Conservation (phyloP, 2,888 invertebrate species). For the Prosapia bicincta region DNA sequence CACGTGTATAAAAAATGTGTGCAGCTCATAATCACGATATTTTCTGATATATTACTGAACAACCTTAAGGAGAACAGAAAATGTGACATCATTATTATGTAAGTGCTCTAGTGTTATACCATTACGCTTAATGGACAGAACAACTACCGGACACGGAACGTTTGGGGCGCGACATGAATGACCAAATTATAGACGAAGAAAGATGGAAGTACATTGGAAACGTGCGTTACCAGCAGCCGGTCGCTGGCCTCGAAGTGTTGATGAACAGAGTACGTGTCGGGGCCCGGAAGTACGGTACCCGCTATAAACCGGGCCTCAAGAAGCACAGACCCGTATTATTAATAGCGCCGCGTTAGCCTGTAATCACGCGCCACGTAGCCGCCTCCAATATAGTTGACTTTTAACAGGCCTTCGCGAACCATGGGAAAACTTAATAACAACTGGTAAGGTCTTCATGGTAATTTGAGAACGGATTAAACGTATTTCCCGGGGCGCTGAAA, state of each 20-base stretch:
- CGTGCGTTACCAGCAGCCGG: not conserved
- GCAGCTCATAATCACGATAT: too few species aligned
- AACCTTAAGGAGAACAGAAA: too few species aligned
- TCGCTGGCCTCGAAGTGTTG: too few species aligned
- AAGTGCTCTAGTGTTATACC: too few species aligned
- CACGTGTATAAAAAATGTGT: too few species aligned
- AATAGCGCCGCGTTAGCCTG: not conserved
- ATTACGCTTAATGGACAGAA: too few species aligned
- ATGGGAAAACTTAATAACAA: not conserved
- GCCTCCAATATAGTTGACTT: not conserved
- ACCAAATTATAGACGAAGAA: too few species aligned
- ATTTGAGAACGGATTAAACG: not conserved
- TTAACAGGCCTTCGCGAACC: not conserved
- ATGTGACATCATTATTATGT: too few species aligned
- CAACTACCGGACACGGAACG: too few species aligned
- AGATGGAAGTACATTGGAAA: too few species aligned
- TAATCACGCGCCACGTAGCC: not conserved
- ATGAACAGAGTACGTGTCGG: not conserved
- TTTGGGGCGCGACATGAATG: too few species aligned
- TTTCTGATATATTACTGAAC: too few species aligned
- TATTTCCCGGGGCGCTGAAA: not conserved
- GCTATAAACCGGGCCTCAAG: not conserved
- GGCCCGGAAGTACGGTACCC: not conserved
- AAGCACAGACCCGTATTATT: not conserved
- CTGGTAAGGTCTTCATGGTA: not conserved